Percentiles rank a stretch among this genome's conserved stretches.
These are phyloP conservation scores for Centropus bengalensis DNA, from an alignment of 2,113 vertebrate genomes.

Conservation along the genomic window DNA sequence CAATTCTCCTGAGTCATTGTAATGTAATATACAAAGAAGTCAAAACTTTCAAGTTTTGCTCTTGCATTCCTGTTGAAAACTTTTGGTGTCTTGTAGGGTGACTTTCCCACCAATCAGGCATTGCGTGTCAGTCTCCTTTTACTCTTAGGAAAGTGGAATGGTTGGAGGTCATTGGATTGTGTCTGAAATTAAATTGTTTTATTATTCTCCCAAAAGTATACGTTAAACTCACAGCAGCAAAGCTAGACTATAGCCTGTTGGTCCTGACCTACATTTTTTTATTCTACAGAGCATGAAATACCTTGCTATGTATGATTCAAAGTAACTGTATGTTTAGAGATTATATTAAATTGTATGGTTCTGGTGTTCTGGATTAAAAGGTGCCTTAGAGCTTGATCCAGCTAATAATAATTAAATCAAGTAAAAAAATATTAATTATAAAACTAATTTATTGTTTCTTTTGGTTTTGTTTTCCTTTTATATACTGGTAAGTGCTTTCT, in stretches of 20 bases:
- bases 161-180: constrained; percentile 45
- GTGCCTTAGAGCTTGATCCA: neutral
- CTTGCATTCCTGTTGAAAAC: neutral
- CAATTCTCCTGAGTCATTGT: neutral
- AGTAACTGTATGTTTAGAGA: neutral
- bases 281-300: constrained; percentile 41
- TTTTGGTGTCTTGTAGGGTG: neutral
- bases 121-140: neutral
- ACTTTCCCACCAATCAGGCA: neutral
- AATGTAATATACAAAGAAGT: neutral
- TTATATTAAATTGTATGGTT: neutral
- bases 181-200: constrained; percentile 47
- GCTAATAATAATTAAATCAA: neutral
- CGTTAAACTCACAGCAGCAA: neutral
- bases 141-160: neutral
- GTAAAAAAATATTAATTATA: neutral
- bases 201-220: constrained; percentile 26
- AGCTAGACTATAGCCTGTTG: constrained; percentile 20
- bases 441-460: neutral
- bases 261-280: constrained; percentile 56
- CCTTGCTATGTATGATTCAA: neutral
- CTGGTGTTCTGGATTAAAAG: constrained; percentile 8
- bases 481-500: neutral
- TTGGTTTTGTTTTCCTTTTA: neutral
- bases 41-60: neutral